Percentiles rank a stretch among this genome's conserved stretches.
Conservation (phyloP, 2,113 vertebrate species). For the Tyrannus savana region DNA sequence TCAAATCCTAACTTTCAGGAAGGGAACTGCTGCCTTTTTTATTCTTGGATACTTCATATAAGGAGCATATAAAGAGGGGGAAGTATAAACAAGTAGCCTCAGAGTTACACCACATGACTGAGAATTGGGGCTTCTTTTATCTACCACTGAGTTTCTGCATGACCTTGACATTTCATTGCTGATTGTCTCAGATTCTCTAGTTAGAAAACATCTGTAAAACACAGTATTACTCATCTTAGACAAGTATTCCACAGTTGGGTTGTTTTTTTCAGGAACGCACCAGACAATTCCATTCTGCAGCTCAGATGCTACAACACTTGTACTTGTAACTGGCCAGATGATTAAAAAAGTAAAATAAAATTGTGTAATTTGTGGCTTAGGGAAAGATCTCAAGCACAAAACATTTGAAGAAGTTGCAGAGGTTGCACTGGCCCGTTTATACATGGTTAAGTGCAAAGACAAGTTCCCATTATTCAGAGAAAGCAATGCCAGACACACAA, state of each 20-base stretch:
- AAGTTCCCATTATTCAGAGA: not conserved
- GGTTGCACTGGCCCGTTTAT: not conserved
- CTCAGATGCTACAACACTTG: not conserved
- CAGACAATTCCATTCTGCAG: not conserved
- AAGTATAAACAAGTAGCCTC: not conserved
- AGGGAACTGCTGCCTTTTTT: not conserved
- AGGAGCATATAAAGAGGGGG: not conserved
- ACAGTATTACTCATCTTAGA: not conserved
- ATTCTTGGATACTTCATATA: not conserved
- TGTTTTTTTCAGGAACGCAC: not conserved
- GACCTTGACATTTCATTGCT: not conserved
- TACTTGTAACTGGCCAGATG: not conserved
- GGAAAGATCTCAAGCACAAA: not conserved
- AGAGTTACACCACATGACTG: not conserved
- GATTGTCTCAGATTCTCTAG: not conserved
- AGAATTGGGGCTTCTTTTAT: not conserved
- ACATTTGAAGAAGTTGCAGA: not conserved
- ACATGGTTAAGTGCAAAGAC: not conserved
- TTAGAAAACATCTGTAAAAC: not conserved
- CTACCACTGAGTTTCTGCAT: not conserved
- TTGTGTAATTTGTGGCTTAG: accelerated
- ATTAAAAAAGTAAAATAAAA: not conserved
- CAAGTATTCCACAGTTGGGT: not conserved
- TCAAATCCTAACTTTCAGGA: not conserved
- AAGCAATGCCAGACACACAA: not conserved